Evolutionary conservation across 2,888 invertebrate genomes (phyloP), one percentile per base, ranked within the genome.

Genomic region (Omphaloscelis lunosa): DNA sequence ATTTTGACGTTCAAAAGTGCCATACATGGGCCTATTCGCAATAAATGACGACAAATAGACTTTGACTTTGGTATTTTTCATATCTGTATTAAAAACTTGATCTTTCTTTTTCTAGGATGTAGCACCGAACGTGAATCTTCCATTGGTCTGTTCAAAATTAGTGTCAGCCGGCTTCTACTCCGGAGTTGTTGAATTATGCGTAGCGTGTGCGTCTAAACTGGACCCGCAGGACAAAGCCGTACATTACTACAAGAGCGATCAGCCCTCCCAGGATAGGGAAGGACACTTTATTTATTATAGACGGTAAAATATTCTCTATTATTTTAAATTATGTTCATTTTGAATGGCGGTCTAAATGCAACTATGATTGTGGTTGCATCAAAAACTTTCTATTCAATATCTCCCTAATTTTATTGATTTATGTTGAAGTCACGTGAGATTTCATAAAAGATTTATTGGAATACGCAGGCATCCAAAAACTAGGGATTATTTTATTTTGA

Each of bases 161-260:
- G 97, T 98, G 15, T 97, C 98, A 2, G 97, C 98, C 67, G 98
- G 98, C 29, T 99, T 98, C 92, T 99, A 98, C 93, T 97, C 98
- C 41, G 99, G 99, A 0, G 98, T 99, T 4, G 98, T 99, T 20
- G 99, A 99, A 88, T 94, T 99, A 45, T 98, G 99, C 89, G 97
- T 98, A 3, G 97, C 98, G 15, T 98, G 99, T 91, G 99, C 99
- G 0, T 97, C 97, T 70, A 98, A 98, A 93, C 95, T 98, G n/a
- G 99, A 99, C 95, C 98, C 99, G 0, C 98, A 99, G 88, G 98
- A 98, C 90, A 97, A 98, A 78, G 99, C 98, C 0, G 95, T 98
- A 62, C 98, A 99, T 94, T 99, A 98, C 94, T 99, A 99, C 93
- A 98, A 98, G 91, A 98, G 98, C 89, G 98, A 98, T 75, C 98